Base-by-base conservation (phyloP, 2,797 vertebrate species). In the Leptoclinus maculatus region DNA sequence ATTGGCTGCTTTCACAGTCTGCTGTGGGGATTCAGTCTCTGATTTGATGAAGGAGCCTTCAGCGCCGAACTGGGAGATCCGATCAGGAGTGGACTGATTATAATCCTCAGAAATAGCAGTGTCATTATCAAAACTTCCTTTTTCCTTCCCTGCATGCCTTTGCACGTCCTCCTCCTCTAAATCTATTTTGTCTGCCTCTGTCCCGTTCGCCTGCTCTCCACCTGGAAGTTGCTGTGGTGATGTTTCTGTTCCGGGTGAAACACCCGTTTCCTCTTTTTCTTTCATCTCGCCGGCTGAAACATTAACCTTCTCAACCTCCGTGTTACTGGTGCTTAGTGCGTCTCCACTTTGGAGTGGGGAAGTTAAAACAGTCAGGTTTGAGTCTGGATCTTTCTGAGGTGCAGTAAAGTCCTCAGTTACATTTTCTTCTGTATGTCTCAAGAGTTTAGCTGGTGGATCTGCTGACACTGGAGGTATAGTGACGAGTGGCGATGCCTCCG, bases 11-110 rank as follows among this genome's bases (percentile, higher is more conserved):
- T 76, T 9, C 51, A n/a, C 53, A 57, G 45, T 58, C 68, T 70
- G 76, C 51, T 63, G 74, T 34, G 65, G 29, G 1, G 70, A 59
- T 63, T 79, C 78, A 32, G 39, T 51, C 74, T 78, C 75, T 69
- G 83, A 68, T 57, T 83, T 72, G 59, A 76, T 36, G 5, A 49
- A 54, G 13, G 71, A 25, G 16, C 63, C 78, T 73, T 36, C 65
- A 25, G 38, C 34, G 45, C n/a, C 74, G 11, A 36, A 12, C 32
- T 71, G 71, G 54, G 58, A 47, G 13, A 60, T 80, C 71, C 25
- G 16, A 39, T 87, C 67, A 36, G 70, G 57, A 56, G 77, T 82
- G 27, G 76, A 27, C 41, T 62, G 65, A 76, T 74, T 56, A 27
- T 66, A 23, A 39, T 68, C 65, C 56, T 76, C 70, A 56, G 25